phyloP scores from a whole-genome alignment of 1,140 invertebrate species.

The Ooceraea biroi region DNA sequence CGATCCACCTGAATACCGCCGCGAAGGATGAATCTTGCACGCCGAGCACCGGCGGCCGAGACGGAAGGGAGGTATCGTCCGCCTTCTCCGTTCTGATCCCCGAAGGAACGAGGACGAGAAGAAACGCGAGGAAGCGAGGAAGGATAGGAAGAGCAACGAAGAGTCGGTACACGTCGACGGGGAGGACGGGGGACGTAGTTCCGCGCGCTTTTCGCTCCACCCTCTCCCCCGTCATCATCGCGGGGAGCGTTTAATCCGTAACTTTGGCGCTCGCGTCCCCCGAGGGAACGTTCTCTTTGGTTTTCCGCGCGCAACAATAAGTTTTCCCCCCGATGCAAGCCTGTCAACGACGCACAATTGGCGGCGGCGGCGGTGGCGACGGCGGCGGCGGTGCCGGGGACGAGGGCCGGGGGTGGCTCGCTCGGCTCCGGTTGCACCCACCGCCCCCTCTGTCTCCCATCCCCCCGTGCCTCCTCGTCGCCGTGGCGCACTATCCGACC shows the following conservation, averaged over 20 bases:
- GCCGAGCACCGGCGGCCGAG: conserved; percentile 11
- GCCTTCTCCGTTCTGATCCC: conserved; percentile 55
- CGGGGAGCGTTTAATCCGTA: conserved; percentile 79
- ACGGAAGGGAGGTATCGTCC: not conserved
- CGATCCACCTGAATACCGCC: conserved; percentile 38
- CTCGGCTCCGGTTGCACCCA: conserved; percentile 55
- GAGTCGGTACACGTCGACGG: conserved; percentile 34
- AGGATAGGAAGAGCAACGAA: conserved; percentile 25
- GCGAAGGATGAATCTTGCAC: conserved; percentile 44
- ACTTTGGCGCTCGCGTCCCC: conserved; percentile 75
- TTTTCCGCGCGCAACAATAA: conserved; percentile 84
- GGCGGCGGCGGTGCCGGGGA: conserved; percentile 75
- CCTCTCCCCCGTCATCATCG: conserved; percentile 57
- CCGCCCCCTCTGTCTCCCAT: conserved; percentile 44
- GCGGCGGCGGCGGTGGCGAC: conserved; percentile 81
- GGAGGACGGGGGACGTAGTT: conserved; percentile 28
- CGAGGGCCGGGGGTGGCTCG: conserved; percentile 55
- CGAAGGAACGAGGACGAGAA: conserved; percentile 55
- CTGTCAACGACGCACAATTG: conserved; percentile 84
- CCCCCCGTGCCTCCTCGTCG: conserved; percentile 15
- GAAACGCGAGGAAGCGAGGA: conserved; percentile 37
- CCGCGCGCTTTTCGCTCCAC: not conserved
- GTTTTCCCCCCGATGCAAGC: conserved; percentile 80
- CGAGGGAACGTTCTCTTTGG: conserved; percentile 80
- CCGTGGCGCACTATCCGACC: conserved; percentile 49